Percentiles rank a stretch among this genome's conserved stretches.
Evolutionary conservation across 2,113 vertebrate genomes (phyloP).

Genomic region (Vulpes ferrilata): DNA sequence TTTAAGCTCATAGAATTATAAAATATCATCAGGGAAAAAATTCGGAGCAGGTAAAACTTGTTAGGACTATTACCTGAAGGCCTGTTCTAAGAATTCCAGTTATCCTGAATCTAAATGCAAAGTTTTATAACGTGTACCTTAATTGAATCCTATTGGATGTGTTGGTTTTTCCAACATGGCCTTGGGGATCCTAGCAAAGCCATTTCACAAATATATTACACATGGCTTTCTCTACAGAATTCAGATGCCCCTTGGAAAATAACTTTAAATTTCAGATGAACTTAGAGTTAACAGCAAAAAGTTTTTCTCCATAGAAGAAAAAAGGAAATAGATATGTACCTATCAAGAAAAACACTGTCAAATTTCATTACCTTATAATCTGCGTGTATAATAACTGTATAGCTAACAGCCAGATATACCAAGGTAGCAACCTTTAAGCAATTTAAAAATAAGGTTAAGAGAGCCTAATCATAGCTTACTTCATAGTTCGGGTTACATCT

Average conservation of each 20-base stretch:
- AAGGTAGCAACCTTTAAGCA: slow-evolving; percentile 12
- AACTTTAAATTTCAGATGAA: slow-evolving; percentile 59
- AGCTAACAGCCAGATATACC: slow-evolving; percentile 15
- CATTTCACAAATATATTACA: neutral
- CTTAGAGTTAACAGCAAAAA: slow-evolving; percentile 47
- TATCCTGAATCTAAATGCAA: slow-evolving; percentile 22
- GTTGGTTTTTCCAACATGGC: slow-evolving; percentile 18
- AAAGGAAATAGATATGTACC: slow-evolving; percentile 40
- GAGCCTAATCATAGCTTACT: slow-evolving; percentile 53
- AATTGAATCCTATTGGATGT: slow-evolving; percentile 5
- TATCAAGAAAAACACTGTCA: slow-evolving; percentile 40
- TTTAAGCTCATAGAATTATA: slow-evolving; percentile 1
- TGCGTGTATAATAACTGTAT: neutral
- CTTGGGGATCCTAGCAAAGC: neutral
- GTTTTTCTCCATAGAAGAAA: slow-evolving; percentile 35
- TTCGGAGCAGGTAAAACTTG: neutral
- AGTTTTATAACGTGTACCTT: slow-evolving; percentile 1
- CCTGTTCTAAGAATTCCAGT: slow-evolving; percentile 22
- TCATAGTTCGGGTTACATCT: slow-evolving; percentile 30
- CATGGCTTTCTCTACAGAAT: neutral
- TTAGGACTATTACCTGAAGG: neutral
- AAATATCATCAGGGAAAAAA: neutral
- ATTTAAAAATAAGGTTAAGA: slow-evolving; percentile 49
- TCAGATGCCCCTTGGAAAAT: slow-evolving; percentile 6
- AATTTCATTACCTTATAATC: slow-evolving; percentile 41